A percentile compares a stretch with the other conserved stretches of the same genome.
phyloP scores from a whole-genome alignment of 1,140 invertebrate genomes.

The Glomeris maerens region DNA sequence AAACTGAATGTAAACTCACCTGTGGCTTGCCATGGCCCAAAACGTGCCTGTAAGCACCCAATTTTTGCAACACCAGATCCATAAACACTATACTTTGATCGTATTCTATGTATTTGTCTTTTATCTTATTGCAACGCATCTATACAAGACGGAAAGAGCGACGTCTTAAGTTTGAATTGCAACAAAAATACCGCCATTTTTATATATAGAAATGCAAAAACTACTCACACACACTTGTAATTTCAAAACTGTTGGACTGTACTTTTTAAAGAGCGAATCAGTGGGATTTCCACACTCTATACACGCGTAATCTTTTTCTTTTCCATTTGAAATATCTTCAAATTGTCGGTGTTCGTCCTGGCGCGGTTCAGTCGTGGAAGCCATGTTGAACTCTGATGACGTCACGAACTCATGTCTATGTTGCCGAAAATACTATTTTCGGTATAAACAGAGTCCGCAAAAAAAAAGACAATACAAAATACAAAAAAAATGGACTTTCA shows the following conservation, averaged over 20 bases:
- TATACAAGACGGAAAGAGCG: slow-evolving; percentile 33
- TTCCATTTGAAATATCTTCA: not conserved
- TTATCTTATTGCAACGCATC: slow-evolving; percentile 51
- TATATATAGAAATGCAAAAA: not conserved
- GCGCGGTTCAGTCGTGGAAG: no score
- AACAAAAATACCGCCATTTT: not conserved
- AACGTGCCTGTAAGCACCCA: slow-evolving; percentile 63
- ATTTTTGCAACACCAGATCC: slow-evolving; percentile 61
- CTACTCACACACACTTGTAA: not conserved
- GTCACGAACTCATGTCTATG: no score
- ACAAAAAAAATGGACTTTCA: not conserved
- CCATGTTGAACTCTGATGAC: no score
- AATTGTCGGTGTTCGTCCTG: no score
- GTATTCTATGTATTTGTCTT: slow-evolving; percentile 81
- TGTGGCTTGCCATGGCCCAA: slow-evolving; percentile 45
- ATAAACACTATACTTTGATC: slow-evolving; percentile 68
- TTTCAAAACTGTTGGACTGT: not conserved
- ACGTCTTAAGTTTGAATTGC: not conserved
- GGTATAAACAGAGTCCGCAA: no score
- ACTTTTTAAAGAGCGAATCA: not conserved
- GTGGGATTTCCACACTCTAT: slow-evolving; percentile 1
- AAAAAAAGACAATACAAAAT: not conserved
- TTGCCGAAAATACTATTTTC: no score
- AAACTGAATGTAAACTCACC: slow-evolving; percentile 19
- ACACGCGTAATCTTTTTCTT: not conserved